phyloP scores from a whole-genome alignment of 2,113 vertebrate species.

The Oncorhynchus masou region DNA sequence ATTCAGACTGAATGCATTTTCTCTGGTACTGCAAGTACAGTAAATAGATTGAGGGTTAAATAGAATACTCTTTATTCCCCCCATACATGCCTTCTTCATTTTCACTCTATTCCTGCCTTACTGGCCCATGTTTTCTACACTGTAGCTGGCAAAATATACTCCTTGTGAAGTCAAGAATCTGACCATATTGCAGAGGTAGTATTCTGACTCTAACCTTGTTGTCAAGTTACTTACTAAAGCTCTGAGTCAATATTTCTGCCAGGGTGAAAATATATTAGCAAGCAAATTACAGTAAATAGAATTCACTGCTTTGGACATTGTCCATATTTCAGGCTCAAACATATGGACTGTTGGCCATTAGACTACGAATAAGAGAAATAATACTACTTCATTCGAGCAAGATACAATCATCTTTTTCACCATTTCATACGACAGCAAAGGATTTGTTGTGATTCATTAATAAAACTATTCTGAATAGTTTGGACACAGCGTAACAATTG shows the following conservation, averaged over 20 bases:
- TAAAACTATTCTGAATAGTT: background rate
- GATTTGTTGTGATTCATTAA: background rate
- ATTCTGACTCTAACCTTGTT: no score
- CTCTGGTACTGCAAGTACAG: no score
- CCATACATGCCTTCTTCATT: background rate
- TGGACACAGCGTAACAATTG: background rate
- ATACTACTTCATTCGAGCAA: constrained; percentile 13
- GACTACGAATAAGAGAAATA: constrained; percentile 2
- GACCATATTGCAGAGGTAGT: no score
- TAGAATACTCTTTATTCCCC: no score
- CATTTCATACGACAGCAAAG: constrained; percentile 4
- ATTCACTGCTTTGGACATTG: constrained; percentile 41
- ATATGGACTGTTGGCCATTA: constrained; percentile 36
- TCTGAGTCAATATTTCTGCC: background rate
- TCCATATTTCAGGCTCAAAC: constrained; percentile 49
- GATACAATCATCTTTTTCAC: no score
- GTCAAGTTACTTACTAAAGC: no score
- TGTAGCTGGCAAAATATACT: no score
- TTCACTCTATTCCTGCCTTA: background rate
- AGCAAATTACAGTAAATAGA: constrained; percentile 20
- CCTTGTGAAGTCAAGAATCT: no score
- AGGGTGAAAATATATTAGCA: background rate
- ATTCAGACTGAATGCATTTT: background rate
- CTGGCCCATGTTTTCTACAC: no score
- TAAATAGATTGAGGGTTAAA: no score